Base-by-base conservation (phyloP, 2,113 vertebrate species). In the Rynchops niger region DNA sequence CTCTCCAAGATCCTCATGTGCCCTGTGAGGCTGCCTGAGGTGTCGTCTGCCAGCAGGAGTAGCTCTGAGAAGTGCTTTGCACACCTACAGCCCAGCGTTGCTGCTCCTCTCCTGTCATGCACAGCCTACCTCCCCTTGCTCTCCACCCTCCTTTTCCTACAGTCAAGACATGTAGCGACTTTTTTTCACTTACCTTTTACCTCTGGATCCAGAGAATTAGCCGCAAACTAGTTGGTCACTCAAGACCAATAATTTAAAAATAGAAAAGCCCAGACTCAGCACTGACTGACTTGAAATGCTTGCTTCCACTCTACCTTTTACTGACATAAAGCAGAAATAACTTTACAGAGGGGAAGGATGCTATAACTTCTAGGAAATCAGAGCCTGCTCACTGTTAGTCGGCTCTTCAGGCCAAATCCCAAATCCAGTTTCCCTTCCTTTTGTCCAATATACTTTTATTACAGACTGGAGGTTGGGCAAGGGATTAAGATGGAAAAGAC, bases 1-100 rank as follows among this genome's bases (percentile, higher is more conserved):
- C 49, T 58, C 18, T 43, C 49, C 30, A 34, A 40, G 23, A 62
- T 58, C 25, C 20, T 43, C 0, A 1, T 12, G 22, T 12, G 61
- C 12, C 19, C 55, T n/a, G 27, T 36, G 59, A 36, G 36, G 34
- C 10, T 73, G 27, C 9, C 20, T 0, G 1, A 45, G 20, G 8
- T n/a, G 32, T 16, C 30, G 26, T 1, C 0, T 45, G 16, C 11
- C 30, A 0, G 1, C 42, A 45, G 29, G 23, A 62, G 8, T 12
- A 52, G 0, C 1, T 3, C 29, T 19, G 17, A 32, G 21, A 40
- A 49, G 7, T 43, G 40, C 23, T 80, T 47, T 63, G 34, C 49
- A 34, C 10, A 16, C 8, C 34, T 70, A 23, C 40, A 77, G n/a
- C 16, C 9, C 32, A 21, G 65, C 2, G 0, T 8, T 20, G 21